Evolutionary conservation across 2,888 invertebrate genomes (phyloP).

Genomic region (Drosophila neoperkinsi): DNA sequence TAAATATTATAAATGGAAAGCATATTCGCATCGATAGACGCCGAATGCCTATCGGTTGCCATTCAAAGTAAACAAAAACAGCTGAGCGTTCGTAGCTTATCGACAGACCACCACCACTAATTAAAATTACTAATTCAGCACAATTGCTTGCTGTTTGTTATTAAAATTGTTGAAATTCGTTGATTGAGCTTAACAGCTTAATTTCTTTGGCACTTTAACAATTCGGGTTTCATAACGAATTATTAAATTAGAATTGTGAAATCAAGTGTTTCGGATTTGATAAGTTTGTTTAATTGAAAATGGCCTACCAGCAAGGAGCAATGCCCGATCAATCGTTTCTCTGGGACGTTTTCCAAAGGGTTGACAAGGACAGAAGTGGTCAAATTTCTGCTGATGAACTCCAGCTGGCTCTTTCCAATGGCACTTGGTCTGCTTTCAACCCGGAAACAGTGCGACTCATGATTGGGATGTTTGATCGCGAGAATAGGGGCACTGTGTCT

Average conservation of each 20-base stretch:
- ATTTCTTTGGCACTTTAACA: background rate
- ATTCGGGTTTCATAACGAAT: background rate
- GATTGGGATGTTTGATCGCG: slow-evolving; percentile 96
- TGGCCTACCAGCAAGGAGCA: slow-evolving; percentile 86
- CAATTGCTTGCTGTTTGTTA: background rate
- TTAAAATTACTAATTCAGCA: background rate
- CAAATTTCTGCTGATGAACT: slow-evolving; percentile 95
- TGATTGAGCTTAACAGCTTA: background rate
- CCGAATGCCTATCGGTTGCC: background rate
- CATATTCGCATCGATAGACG: background rate
- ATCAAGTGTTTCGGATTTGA: background rate
- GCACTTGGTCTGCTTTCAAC: slow-evolving; percentile 99
- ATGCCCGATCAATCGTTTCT: slow-evolving; percentile 10
- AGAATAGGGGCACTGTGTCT: slow-evolving; percentile 94
- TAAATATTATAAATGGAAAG: background rate
- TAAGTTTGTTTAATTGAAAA: slow-evolving; percentile 32
- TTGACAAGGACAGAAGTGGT: slow-evolving; percentile 94
- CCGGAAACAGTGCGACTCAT: slow-evolving; percentile 95
- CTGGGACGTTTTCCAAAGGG: slow-evolving; percentile 86
- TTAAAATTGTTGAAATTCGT: background rate
- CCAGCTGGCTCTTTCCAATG: slow-evolving; percentile 96
- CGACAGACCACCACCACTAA: slow-evolving; percentile 33
- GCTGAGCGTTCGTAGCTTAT: slow-evolving; percentile 14
- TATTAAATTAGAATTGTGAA: background rate
- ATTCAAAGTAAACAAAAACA: slow-evolving; percentile 21